A percentile compares a stretch with the other conserved stretches of the same genome.
These are phyloP conservation scores for Protomyctophum bolini DNA, from an alignment of 2,113 vertebrate genomes.

Conservation along the genomic window DNA sequence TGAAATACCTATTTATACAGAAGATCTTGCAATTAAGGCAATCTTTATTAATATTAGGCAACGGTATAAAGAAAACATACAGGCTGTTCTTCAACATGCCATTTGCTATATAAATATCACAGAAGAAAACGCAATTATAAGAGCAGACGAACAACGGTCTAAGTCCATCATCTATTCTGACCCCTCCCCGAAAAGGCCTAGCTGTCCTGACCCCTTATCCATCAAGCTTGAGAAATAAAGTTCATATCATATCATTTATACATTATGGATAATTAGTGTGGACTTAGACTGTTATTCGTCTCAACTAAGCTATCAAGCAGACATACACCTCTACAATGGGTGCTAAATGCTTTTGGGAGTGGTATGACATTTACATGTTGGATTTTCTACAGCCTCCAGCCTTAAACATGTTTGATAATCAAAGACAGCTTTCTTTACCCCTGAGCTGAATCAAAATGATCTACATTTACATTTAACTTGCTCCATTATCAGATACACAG, in stretches of 20 bases:
- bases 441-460: slow-evolving; percentile 13
- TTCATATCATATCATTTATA: too few species aligned
- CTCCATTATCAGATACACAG: background rate
- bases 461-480: background rate
- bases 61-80: background rate
- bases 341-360: slow-evolving; percentile 21
- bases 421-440: background rate
- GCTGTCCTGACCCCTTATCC: too few species aligned
- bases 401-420: slow-evolving; percentile 4
- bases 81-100: slow-evolving; percentile 22
- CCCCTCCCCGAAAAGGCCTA: too few species aligned
- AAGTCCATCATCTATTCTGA: too few species aligned
- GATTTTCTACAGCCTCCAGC: slow-evolving; percentile 11
- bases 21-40: slow-evolving; percentile 53
- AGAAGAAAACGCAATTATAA: background rate
- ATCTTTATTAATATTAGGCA: slow-evolving; percentile 28
- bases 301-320: too few species aligned
- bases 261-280: too few species aligned
- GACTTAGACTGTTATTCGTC: too few species aligned
- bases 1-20: slow-evolving; percentile 20
- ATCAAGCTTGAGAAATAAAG: too few species aligned
- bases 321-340: background rate
- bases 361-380: background rate
- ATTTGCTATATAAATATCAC: slow-evolving; percentile 26
- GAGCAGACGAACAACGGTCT: too few species aligned